phyloP scores from a whole-genome alignment of 2,888 invertebrate species.

The Aporophyla lueneburgensis region DNA sequence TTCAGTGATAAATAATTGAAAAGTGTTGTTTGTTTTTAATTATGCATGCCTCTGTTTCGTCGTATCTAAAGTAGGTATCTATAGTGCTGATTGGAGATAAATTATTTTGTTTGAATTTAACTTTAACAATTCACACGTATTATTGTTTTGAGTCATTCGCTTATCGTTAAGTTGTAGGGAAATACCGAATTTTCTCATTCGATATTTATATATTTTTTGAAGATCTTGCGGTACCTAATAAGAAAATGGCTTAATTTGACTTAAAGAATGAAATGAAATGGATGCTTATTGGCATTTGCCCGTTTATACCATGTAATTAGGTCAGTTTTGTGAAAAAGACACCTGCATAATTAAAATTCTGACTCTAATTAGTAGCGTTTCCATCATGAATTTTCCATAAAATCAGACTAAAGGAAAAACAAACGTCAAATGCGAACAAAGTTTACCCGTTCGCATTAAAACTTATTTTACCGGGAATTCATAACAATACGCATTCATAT shows the following conservation, averaged over 20 bases:
- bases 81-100: constrained; percentile 24
- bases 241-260: constrained; percentile 25
- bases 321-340: constrained; percentile 18
- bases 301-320: constrained; percentile 36
- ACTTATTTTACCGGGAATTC: constrained; percentile 41
- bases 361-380: constrained; percentile 12
- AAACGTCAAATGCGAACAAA: constrained; percentile 9
- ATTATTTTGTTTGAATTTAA: not conserved
- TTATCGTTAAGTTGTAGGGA: not conserved
- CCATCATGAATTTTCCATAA: not conserved
- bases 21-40: constrained; percentile 23
- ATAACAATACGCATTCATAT: constrained; percentile 54
- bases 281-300: constrained; percentile 45
- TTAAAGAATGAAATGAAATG: constrained; percentile 23
- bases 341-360: constrained; percentile 14
- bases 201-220: constrained; percentile 23
- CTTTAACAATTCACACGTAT: not conserved
- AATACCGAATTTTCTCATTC: not conserved
- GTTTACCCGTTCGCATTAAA: constrained; percentile 29
- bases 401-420: constrained; percentile 10
- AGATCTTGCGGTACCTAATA: not conserved
- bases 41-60: not conserved
- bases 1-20: constrained; percentile 18
- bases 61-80: constrained; percentile 25
- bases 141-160: not conserved